phyloP scores from a whole-genome alignment of 2,797 vertebrate genomes.

The Sandelia bainsii region DNA sequence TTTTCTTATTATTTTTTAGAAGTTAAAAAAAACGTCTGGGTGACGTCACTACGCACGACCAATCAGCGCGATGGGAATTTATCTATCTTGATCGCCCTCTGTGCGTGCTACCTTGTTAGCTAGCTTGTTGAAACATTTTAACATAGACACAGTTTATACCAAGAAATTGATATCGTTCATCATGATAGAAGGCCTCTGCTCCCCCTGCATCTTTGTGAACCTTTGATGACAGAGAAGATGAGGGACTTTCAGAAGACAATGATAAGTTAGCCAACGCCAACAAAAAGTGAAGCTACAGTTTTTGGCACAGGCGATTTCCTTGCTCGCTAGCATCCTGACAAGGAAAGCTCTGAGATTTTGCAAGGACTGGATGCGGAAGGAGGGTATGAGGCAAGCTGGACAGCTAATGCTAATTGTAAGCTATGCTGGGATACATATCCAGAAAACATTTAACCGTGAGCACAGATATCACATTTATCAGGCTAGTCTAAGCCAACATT shows the following conservation, averaged over 20 bases:
- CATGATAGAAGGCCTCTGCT: constrained; percentile 46
- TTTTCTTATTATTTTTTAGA: not conserved
- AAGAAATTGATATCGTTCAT: constrained; percentile 45
- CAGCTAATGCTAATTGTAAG: constrained; percentile 73
- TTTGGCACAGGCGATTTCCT: constrained; percentile 35
- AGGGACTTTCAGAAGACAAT: constrained; percentile 50
- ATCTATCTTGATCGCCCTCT: constrained; percentile 29
- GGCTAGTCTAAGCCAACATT: constrained; percentile 23
- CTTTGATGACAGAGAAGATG: constrained; percentile 59
- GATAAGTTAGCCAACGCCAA: constrained; percentile 64
- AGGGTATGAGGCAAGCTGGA: constrained; percentile 75
- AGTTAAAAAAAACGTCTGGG: not conserved
- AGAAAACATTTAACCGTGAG: constrained; percentile 56
- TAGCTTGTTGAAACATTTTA: constrained; percentile 66
- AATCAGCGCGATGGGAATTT: constrained; percentile 71
- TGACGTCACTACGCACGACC: constrained; percentile 56
- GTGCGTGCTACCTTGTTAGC: constrained; percentile 55
- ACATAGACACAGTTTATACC: constrained; percentile 43
- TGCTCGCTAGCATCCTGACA: constrained; percentile 65
- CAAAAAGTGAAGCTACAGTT: constrained; percentile 65
- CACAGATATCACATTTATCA: constrained; percentile 35
- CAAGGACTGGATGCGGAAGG: constrained; percentile 78
- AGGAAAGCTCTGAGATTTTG: constrained; percentile 76
- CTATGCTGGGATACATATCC: constrained; percentile 58
- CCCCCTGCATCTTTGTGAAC: constrained; percentile 21